Base-by-base conservation (phyloP, 1,140 invertebrate species). In the Melipona quadrifasciata region DNA sequence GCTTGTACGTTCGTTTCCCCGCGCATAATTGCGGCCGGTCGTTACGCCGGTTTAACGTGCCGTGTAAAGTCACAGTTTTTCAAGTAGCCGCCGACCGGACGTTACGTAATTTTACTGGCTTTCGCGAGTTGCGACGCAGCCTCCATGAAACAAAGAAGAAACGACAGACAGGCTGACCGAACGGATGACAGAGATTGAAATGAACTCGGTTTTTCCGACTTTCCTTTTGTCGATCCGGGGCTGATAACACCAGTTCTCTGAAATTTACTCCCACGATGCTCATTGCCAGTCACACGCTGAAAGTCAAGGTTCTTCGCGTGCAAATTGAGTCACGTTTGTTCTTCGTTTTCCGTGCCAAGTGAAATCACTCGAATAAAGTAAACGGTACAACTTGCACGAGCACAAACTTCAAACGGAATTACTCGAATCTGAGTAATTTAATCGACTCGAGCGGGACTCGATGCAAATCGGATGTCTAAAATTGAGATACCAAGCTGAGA, bases 11-110 rank as follows among this genome's bases (percentile, higher is more conserved):
- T 91, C 84, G 78, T 86, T 86, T 67, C 82, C 86, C 73, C 80
- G 90, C 78, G 90, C 90, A 89, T 92, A 93, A 93, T 93, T 91
- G 92, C 90, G 91, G 89, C 86, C 90, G 93, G 92, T 92, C 91
- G 90, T 93, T 92, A 92, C 87, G 85, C 88, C 85, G 80, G 89
- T 80, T 91, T 90, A 93, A 94, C 92, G 92, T 85, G 86, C 89
- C 92, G 90, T 93, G 91, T 93, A 93, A 93, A 93, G 88, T 91
- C 86, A 82, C 89, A 89, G 90, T 93, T 93, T 94, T 92, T 93
- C 92, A 89, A 90, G 88, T 87, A 87, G 83, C 80, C 78, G 58
- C 47, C 88, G 77, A 87, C 88, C 91, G 90, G 90, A 92, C 89
- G 89, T 91, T 85, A 85, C 85, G 85, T 90, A 91, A 91, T 93